Evolutionary conservation across 2,888 invertebrate species (phyloP), one percentile per base, ranked within the genome.

Genomic region (Drosophila neonasuta): DNA sequence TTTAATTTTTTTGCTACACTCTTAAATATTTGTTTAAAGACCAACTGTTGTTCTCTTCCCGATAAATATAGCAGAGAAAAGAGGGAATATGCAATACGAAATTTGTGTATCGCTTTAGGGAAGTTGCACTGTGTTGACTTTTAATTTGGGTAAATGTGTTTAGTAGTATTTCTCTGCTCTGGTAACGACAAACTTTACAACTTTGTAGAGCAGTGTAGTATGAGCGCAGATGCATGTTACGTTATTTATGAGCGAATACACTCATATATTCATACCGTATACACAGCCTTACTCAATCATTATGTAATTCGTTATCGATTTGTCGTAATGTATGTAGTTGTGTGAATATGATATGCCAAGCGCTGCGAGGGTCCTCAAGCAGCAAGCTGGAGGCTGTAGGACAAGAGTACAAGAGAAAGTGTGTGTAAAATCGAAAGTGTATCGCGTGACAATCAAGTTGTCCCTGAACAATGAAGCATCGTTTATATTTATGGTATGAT

Each of bases 261-360:
- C 36, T 36, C 36, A 11, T n/a, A 36, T 36, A 36, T 36, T 36
- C 36, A 36, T 36, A 36, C 36, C 36, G 36, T 39, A 39, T 41
- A 41, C 39, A 15, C 7, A 41, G 36, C 24, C 39, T 41, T 57
- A 48, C 48, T 48, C 39, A 57, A 57, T 48, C 57, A 36, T 57
- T 48, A 48, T 48, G 39, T 57, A 46, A 57, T 36, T 46, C 24
- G 20, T 56, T 56, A 46, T 56, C 44, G 54, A 55, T 55, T 55
- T 32, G 34, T 13, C 45, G 24, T 6, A 24, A 6, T 45, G 36
- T 36, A 36, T 36, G 36, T 36, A 36, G n/a, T n/a, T 36, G 36
- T 36, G 36, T n/a, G 36, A 36, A 46, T 29, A 34, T 46, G 8
- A 29, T 20, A 11, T 29, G 24, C 34, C 34, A 42, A 11, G 10